These are phyloP conservation scores for Dallia pectoralis DNA, from an alignment of 2,797 vertebrate genomes.

Conservation along the genomic window DNA sequence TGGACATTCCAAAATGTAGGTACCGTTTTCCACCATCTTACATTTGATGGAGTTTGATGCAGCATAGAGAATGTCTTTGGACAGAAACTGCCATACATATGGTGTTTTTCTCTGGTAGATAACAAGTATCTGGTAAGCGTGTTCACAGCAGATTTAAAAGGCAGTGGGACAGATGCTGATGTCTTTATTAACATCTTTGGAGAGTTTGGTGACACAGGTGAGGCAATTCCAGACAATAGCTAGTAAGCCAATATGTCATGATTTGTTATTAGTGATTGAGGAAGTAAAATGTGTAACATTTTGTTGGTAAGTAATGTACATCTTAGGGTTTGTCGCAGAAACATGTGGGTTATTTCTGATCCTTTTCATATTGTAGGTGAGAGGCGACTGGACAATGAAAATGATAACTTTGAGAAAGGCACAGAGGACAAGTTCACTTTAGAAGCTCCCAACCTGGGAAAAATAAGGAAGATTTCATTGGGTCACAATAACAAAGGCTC, in stretches of 20 bases:
- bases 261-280: neutral
- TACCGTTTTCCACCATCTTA: neutral
- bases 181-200: conserved; percentile 97
- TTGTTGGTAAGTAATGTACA: neutral
- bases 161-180: conserved; percentile 93
- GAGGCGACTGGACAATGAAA: conserved; percentile 86
- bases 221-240: conserved; percentile 2
- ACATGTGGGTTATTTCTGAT: neutral
- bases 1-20: conserved; percentile 92
- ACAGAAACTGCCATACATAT: too few relatives aligned
- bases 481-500: conserved; percentile 96
- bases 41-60: neutral
- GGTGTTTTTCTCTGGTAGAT: conserved; percentile 64
- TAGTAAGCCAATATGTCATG: neutral
- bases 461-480: conserved; percentile 88
- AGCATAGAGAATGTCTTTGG: too few relatives aligned
- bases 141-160: conserved; percentile 86
- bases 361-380: conserved; percentile 75
- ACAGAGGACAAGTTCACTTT: conserved; percentile 92
- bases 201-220: conserved; percentile 93
- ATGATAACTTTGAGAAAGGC: conserved; percentile 93
- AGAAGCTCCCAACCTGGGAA: conserved; percentile 89
- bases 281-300: neutral
- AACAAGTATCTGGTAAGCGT: conserved; percentile 91
- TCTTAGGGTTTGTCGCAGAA: neutral